Base-by-base conservation (phyloP, 2,888 invertebrate species). In the Troides oblongomaculatus region DNA sequence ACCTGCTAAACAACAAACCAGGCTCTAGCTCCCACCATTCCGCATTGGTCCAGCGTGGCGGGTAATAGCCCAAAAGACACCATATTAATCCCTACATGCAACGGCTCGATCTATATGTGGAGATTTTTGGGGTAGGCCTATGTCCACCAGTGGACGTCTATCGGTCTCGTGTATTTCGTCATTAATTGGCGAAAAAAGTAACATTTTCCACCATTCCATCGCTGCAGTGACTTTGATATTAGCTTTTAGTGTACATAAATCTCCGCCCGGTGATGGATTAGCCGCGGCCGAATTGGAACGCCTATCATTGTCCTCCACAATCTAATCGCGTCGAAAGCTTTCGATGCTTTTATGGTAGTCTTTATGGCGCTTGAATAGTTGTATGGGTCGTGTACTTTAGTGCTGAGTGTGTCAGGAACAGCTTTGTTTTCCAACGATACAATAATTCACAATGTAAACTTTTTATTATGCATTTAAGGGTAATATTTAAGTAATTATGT, bases 311-410 rank as follows among this genome's bases (percentile, higher is more conserved):
- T 58, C 46, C 65, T 57, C 61, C 61, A 39, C n/a, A n/a, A 70
- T 66, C 70, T 63, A 70, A 70, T 70, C 66, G 59, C 53, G 60
- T 50, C 66, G 63, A 70, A 70, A 66, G 70, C 66, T 66, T 70
- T 70, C 65, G 62, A 69, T 66, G 58, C 58, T 70, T 70, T 66
- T 66, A 66, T 62, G 46, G 59, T 62, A 14, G 43, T 21, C 56
- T 69, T 61, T 61, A 64, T 69, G 60, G 61, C 61, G 43, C 12
- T 43, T 57, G 62, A 56, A 62, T 46, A 65, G 57, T 65, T 61
- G 61, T 69, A 61, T 62, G 25, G 30, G 21, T 50, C 43, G 58
- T 43, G 6, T 30, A 57, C 25, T 39, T 43, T 67, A 57, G 23
- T 56, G 36, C 39, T 30, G 30, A 59, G 50, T 30, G n/a, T 66